Base-by-base conservation (phyloP, 1,140 invertebrate genomes). In the Macrobrachium nipponense region DNA sequence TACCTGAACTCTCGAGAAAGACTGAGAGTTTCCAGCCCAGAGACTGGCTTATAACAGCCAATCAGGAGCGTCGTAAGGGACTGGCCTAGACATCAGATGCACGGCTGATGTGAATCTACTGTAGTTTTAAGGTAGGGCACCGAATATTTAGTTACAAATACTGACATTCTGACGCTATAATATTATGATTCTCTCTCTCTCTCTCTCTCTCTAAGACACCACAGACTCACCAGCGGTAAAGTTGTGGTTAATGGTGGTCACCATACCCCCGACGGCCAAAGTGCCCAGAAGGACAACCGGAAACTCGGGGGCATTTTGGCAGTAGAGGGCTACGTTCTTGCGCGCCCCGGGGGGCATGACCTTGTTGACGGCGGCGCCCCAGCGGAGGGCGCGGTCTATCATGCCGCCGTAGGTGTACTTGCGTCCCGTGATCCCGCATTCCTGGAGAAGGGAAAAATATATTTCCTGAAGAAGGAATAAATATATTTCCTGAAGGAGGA, bases 221-320 rank as follows among this genome's bases (percentile, higher is more conserved):
- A 36, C 27, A 36, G 27, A 51, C 51, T 51, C 61, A 80, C 79
- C 79, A 66, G 79, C 79, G 15, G 79, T 80, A 44, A 64, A 80
- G 79, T 80, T 80, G 79, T 17, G 44, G 43, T 68, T 80, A n/a
- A 80, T 68, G 61, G 79, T 80, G 15, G 62, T 43, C 17, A 80
- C 1, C 12, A 51, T 44, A n/a, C 61, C 79, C 23, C 79, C 79
- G 10, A 20, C 20, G 18, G 79, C 79, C 79, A 80, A 0, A 11
- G 79, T 68, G 7, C 79, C 79, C 79, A 80, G 14, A 18, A 80
- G 10, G 79, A 80, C n/a, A 2, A 80, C 43, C 11, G 79, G 62
- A 43, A 80, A 80, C 62, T 80, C 79, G 5, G 79, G 79, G 12
- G 14, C 36, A 44, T 80, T 80, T 23, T 60, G 5, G 62, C 20